Percentiles rank a stretch among this genome's conserved stretches.
These are phyloP conservation scores for Heliconius charithonia DNA, from an alignment of 2,888 invertebrate genomes.

Conservation along the genomic window DNA sequence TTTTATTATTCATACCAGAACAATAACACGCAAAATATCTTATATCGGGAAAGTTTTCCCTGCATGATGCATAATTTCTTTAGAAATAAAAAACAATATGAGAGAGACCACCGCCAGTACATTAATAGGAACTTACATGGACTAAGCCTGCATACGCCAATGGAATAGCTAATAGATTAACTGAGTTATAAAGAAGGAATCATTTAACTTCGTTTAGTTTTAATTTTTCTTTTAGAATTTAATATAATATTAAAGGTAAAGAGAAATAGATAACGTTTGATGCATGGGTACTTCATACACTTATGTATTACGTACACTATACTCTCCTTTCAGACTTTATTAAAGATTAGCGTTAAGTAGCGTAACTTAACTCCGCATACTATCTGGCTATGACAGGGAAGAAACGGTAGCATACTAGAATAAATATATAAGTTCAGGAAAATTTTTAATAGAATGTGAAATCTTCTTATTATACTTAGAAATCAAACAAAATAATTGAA, in stretches of 20 bases:
- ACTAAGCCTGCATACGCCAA: neutral
- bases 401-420: neutral
- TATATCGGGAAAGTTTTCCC: too few relatives aligned
- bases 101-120: neutral
- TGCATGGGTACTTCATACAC: too few relatives aligned
- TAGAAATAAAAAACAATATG: too few relatives aligned
- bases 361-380: neutral
- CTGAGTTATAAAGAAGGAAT: neutral
- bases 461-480: neutral
- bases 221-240: neutral
- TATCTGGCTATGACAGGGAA: neutral
- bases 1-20: too few relatives aligned
- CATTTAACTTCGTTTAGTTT: neutral
- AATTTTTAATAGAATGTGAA: neutral
- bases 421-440: neutral
- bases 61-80: too few relatives aligned
- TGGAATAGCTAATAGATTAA: slow-evolving; percentile 9
- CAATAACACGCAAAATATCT: too few relatives aligned
- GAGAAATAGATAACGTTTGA: too few relatives aligned
- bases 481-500: slow-evolving; percentile 5
- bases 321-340: neutral
- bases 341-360: neutral
- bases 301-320: too few relatives aligned
- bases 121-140: neutral
- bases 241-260: neutral